Evolutionary conservation across 2,888 invertebrate species (phyloP).

Genomic region (Tupiocoris notatus): DNA sequence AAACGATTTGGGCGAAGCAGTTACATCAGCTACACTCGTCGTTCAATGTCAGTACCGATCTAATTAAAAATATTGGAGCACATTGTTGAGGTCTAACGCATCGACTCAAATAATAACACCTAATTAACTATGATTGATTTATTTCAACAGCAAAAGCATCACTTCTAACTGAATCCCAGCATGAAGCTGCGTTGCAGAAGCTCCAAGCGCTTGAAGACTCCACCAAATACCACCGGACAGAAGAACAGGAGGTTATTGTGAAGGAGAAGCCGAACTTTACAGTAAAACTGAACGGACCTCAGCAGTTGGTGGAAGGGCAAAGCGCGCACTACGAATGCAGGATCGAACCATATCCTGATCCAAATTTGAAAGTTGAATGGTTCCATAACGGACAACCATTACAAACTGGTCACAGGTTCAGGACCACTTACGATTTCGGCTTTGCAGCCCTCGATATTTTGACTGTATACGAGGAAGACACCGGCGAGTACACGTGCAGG

Average conservation of each 20-base stretch:
- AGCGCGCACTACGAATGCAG: conserved; percentile 89
- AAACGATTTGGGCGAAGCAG: conserved; percentile 91
- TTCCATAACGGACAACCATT: conserved; percentile 88
- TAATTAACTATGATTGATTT: no score
- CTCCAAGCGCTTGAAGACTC: conserved; percentile 82
- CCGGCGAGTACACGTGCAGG: conserved; percentile 85
- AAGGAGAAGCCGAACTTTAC: conserved; percentile 83
- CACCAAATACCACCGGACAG: conserved; percentile 72
- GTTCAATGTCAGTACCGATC: conserved; percentile 76
- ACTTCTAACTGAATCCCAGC: conserved; percentile 82
- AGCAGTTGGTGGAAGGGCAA: conserved; percentile 80
- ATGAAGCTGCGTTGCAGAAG: conserved; percentile 84
- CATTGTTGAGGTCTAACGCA: no score
- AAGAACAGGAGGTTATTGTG: conserved; percentile 71
- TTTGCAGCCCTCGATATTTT: conserved; percentile 94
- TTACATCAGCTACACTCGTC: conserved; percentile 86
- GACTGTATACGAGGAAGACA: conserved; percentile 90
- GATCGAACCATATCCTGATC: conserved; percentile 88
- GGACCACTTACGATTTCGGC: conserved; percentile 94
- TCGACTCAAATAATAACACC: no score
- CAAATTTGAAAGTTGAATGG: conserved; percentile 87
- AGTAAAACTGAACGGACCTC: conserved; percentile 81
- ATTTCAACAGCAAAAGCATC: conserved; percentile 73
- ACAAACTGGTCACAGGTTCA: conserved; percentile 81
- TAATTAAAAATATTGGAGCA: no score